phyloP scores from a whole-genome alignment of 2,888 invertebrate species.

The Eupithecia pulchellata region DNA sequence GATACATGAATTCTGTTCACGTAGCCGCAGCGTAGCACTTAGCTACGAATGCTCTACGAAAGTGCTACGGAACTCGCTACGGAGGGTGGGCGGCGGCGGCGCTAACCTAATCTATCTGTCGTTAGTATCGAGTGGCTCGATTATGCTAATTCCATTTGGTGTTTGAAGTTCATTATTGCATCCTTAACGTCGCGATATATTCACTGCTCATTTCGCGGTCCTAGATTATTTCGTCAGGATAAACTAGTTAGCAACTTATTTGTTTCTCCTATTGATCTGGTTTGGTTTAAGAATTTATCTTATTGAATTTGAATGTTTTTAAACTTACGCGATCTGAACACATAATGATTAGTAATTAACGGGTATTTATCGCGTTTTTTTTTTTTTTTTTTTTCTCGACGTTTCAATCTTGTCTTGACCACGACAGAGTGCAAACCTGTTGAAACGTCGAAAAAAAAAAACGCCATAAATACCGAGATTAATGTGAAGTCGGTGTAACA shows the following conservation, averaged over 20 bases:
- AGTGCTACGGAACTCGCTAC: slow-evolving; percentile 16
- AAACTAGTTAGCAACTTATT: neutral
- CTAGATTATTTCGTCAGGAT: neutral
- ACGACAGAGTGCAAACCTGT: too few relatives aligned
- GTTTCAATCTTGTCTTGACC: too few relatives aligned
- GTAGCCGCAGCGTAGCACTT: slow-evolving; percentile 20
- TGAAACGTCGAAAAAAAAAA: too few relatives aligned
- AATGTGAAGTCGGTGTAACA: neutral
- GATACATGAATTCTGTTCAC: slow-evolving; percentile 14
- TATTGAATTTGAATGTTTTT: too few relatives aligned
- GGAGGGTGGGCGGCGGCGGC: slow-evolving; percentile 13
- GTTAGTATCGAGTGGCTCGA: slow-evolving; percentile 33
- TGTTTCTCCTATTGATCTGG: neutral
- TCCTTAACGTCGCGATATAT: slow-evolving; percentile 13
- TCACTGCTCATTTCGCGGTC: neutral
- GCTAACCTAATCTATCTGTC: slow-evolving; percentile 29
- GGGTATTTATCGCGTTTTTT: too few relatives aligned
- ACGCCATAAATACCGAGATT: neutral
- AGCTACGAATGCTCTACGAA: slow-evolving; percentile 19
- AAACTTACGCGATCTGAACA: too few relatives aligned
- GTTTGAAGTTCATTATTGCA: slow-evolving; percentile 35
- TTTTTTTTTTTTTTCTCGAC: too few relatives aligned
- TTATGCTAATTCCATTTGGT: slow-evolving; percentile 38
- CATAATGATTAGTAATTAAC: too few relatives aligned
- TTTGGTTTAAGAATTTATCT: neutral